Evolutionary conservation across 2,888 invertebrate genomes (phyloP).

Genomic region (Ommatoiulus sabulosus): DNA sequence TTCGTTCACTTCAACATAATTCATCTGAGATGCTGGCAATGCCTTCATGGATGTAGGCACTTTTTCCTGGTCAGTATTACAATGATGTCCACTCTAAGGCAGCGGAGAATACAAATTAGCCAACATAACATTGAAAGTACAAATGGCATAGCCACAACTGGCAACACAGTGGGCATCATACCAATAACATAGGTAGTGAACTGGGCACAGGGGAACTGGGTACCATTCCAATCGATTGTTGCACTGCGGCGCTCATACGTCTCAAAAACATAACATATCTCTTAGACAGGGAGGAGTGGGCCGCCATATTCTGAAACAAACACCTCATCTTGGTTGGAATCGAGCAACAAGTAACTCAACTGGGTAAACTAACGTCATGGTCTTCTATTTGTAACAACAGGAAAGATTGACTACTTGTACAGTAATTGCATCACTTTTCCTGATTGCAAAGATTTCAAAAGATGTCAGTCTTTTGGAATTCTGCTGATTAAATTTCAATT

Average conservation of each 20-base stretch:
- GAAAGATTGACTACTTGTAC: background rate
- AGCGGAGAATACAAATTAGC: background rate
- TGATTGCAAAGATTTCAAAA: background rate
- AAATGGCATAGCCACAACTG: conserved; percentile 11
- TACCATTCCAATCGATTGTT: conserved; percentile 50
- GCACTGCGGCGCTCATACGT: conserved; percentile 42
- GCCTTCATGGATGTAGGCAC: conserved; percentile 55
- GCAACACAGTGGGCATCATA: conserved; percentile 26
- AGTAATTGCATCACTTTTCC: no score
- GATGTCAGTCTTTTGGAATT: no score
- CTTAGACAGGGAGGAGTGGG: conserved; percentile 42
- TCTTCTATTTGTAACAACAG: background rate
- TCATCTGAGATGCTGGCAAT: conserved; percentile 52
- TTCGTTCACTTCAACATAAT: conserved; percentile 65
- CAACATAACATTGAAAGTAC: background rate
- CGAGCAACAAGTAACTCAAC: background rate
- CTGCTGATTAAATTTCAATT: no score
- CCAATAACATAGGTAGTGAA: conserved; percentile 48
- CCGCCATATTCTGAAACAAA: conserved; percentile 23
- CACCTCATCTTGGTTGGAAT: conserved; percentile 48
- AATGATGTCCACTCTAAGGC: conserved; percentile 48
- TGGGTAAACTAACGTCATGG: background rate
- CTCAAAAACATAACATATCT: conserved; percentile 45
- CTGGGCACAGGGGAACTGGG: conserved; percentile 44
- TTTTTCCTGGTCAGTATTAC: conserved; percentile 16